These are phyloP conservation scores for Pangasianodon gigas DNA, from an alignment of 2,113 vertebrate genomes.

Conservation along the genomic window DNA sequence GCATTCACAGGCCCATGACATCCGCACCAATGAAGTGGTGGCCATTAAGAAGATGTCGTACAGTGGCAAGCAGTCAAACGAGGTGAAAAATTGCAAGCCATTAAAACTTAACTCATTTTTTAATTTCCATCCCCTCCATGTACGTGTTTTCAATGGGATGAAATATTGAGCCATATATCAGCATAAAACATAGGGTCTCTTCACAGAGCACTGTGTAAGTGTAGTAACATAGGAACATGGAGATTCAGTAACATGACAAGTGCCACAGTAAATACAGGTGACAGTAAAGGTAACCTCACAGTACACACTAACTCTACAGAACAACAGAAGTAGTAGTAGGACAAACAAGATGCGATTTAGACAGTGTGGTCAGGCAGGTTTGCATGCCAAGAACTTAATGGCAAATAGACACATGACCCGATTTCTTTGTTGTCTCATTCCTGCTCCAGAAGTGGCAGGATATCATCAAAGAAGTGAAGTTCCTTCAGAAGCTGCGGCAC, in stretches of 20 bases:
- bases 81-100: conserved; percentile 71
- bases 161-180: not conserved
- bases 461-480: conserved; percentile 93
- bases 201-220: not conserved
- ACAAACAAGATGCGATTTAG: not conserved
- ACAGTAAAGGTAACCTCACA: not conserved
- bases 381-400: not conserved
- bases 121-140: not conserved
- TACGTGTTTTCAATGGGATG: not conserved
- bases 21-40: conserved; percentile 91
- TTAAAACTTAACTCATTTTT: not conserved
- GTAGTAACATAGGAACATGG: not conserved
- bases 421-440: conserved; percentile 33
- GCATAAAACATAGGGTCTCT: not conserved
- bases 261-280: not conserved
- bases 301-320: not conserved
- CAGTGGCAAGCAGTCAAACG: conserved; percentile 89
- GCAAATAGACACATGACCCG: not conserved
- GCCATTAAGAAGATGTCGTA: conserved; percentile 97
- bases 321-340: not conserved
- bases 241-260: not conserved
- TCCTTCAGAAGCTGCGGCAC: conserved; percentile 88
- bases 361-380: not conserved
- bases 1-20: conserved; percentile 80
- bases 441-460: conserved; percentile 90